Conservation (phyloP, 2,113 vertebrate species). For the Otolemur garnettii region DNA sequence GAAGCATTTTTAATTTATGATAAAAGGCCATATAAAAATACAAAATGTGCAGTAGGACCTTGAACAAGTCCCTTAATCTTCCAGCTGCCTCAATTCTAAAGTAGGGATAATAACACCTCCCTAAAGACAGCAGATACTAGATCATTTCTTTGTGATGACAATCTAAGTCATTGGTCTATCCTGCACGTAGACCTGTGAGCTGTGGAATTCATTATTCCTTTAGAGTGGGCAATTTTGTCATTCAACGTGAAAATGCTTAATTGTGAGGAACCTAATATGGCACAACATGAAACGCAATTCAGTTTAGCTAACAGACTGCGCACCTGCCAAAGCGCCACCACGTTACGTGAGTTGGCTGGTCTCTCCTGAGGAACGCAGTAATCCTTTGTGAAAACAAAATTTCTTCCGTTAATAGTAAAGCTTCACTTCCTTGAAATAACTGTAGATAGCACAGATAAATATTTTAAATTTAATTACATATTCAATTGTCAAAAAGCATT, state of each 20-base stretch:
- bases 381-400: constrained; percentile 28
- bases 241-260: constrained; percentile 12
- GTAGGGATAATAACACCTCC: not conserved
- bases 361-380: not conserved
- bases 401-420: not conserved
- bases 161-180: not conserved
- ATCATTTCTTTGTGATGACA: not conserved
- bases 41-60: not conserved
- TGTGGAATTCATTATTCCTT: not conserved
- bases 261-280: not conserved
- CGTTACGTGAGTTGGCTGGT: not conserved
- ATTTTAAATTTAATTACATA: not conserved
- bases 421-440: not conserved
- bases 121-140: not conserved
- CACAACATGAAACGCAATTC: not conserved
- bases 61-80: not conserved
- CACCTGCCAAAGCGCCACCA: not conserved
- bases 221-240: constrained; percentile 1
- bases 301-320: not conserved
- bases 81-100: constrained; percentile 3
- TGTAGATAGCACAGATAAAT: not conserved
- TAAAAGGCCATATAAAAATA: constrained; percentile 43
- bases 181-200: not conserved
- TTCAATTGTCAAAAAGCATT: not conserved
- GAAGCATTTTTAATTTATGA: not conserved